Conservation (phyloP, 2,113 vertebrate genomes). For the Eubucco bourcierii region DNA sequence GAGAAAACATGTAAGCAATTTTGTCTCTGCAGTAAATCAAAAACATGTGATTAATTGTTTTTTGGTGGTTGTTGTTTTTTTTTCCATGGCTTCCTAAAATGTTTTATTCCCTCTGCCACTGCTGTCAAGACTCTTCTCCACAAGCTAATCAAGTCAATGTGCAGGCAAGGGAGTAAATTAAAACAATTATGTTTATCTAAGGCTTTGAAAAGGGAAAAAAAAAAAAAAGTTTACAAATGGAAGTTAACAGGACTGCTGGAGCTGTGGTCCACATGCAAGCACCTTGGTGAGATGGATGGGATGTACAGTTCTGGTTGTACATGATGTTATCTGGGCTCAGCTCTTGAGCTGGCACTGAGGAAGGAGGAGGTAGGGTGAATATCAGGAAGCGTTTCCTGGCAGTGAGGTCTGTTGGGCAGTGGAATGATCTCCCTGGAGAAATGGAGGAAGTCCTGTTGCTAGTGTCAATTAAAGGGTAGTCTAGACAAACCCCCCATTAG, state of each 20-base stretch:
- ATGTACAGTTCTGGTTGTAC: neutral
- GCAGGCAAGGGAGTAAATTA: neutral
- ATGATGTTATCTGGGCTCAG: neutral
- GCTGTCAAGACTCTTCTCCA: neutral
- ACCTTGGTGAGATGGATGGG: neutral
- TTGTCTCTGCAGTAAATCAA: neutral
- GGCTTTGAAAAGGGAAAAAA: neutral
- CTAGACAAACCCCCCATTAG: slow-evolving; percentile 47
- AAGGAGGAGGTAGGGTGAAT: neutral
- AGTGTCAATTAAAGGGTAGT: slow-evolving; percentile 41
- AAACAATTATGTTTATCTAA: neutral
- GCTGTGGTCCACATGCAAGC: neutral
- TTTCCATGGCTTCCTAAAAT: neutral
- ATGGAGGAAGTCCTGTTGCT: slow-evolving; percentile 32
- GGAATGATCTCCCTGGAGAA: slow-evolving; percentile 31
- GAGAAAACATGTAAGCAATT: neutral
- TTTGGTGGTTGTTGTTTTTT: neutral
- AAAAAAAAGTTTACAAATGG: neutral
- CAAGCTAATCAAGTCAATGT: neutral
- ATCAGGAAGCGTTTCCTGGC: slow-evolving; percentile 49
- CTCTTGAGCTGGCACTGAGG: neutral
- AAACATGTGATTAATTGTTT: neutral
- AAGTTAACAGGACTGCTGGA: neutral
- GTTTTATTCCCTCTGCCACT: neutral
- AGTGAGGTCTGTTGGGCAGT: neutral